Evolutionary conservation across 2,888 invertebrate species (phyloP).

Genomic region (Stenichneumon culpator): DNA sequence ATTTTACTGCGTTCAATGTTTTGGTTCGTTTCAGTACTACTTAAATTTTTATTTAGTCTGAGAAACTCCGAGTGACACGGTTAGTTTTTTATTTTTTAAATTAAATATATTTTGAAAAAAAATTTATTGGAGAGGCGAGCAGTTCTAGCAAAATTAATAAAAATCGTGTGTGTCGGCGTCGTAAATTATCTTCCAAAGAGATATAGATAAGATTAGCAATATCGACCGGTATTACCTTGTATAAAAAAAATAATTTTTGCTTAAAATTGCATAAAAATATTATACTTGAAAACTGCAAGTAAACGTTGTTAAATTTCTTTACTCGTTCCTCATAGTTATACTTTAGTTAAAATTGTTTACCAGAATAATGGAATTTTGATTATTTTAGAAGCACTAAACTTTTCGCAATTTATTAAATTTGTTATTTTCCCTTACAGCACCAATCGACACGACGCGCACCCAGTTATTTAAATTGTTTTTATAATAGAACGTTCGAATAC

Average conservation of each 20-base stretch:
- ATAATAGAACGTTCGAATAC: not conserved
- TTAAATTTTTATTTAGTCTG: not conserved
- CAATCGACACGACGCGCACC: not conserved
- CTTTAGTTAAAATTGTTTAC: not conserved
- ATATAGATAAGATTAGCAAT: not conserved
- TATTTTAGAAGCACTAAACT: not conserved
- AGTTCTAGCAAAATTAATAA: too few species aligned
- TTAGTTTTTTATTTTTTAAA: too few species aligned
- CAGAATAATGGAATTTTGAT: not conserved
- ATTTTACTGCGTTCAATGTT: conserved; percentile 2
- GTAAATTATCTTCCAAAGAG: too few species aligned
- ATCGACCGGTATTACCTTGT: not conserved
- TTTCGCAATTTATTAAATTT: not conserved
- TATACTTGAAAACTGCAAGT: not conserved
- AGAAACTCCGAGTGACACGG: not conserved
- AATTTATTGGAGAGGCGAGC: too few species aligned
- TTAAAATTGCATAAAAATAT: not conserved
- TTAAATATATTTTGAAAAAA: too few species aligned
- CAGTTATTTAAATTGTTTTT: not conserved
- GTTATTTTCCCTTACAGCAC: not conserved
- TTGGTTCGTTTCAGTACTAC: not conserved
- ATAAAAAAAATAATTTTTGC: not conserved
- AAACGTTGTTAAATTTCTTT: not conserved
- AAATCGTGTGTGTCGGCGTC: too few species aligned
- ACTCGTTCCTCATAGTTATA: not conserved